A percentile compares a stretch with the other conserved stretches of the same genome.
Evolutionary conservation across 64 coral and sea anemone species (phyloP).

Genomic region (Stichodactyla helianthus): DNA sequence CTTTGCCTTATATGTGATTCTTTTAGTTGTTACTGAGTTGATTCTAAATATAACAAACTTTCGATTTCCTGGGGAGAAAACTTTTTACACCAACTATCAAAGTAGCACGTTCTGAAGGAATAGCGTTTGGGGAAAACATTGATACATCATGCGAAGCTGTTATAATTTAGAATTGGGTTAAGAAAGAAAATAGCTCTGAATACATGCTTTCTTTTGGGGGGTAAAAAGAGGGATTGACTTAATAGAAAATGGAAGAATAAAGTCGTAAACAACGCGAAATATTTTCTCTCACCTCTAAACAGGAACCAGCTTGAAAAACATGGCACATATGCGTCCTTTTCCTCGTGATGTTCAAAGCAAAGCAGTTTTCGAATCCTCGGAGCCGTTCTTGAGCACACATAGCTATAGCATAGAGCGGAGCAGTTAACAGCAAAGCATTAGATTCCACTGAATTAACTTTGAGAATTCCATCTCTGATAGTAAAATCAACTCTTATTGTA

Average conservation of each 20-base stretch:
- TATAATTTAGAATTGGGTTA: background rate
- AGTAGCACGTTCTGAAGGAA: background rate
- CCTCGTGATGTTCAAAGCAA: constrained; percentile 86
- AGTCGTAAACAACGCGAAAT: background rate
- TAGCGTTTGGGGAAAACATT: background rate
- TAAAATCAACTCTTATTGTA: constrained; percentile 82
- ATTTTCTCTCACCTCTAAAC: constrained; percentile 73
- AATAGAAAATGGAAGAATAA: background rate
- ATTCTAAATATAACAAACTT: background rate
- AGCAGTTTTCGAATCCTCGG: constrained; percentile 76
- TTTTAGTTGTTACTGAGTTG: background rate
- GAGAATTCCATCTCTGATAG: constrained; percentile 82
- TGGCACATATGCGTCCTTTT: constrained; percentile 91
- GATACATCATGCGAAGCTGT: background rate
- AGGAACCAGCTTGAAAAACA: constrained; percentile 74
- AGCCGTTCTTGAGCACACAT: constrained; percentile 89
- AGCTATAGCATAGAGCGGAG: constrained; percentile 86
- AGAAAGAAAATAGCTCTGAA: background rate
- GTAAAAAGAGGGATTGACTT: background rate
- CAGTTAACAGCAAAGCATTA: constrained; percentile 71
- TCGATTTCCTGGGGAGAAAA: background rate
- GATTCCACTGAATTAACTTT: constrained; percentile 74
- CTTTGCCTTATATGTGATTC: background rate
- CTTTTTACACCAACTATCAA: background rate
- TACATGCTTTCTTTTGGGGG: too few relatives aligned